These are phyloP conservation scores for Synodontis membranacea DNA, from an alignment of 2,113 vertebrate genomes.

Conservation along the genomic window DNA sequence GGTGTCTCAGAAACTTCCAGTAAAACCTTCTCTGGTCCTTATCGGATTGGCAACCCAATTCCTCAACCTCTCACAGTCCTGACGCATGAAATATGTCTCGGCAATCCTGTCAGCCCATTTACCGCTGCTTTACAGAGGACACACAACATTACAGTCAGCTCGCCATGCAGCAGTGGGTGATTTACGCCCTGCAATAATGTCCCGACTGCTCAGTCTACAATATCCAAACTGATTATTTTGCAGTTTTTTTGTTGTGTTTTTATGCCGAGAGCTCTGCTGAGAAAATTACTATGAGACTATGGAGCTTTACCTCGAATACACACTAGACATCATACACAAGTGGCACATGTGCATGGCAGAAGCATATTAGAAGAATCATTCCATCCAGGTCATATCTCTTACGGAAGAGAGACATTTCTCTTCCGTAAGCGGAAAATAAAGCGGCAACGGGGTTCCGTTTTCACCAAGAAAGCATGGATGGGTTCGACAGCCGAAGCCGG, in stretches of 20 bases:
- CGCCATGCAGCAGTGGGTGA: slow-evolving; percentile 31
- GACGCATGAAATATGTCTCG: slow-evolving; percentile 65
- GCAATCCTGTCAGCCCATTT: slow-evolving; percentile 53
- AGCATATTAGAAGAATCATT: slow-evolving; percentile 12
- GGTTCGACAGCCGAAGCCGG: background rate
- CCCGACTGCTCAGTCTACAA: slow-evolving; percentile 35
- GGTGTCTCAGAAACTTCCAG: slow-evolving; percentile 67
- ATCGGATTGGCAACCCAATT: slow-evolving; percentile 71
- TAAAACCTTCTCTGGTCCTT: slow-evolving; percentile 62
- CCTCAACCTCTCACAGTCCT: slow-evolving; percentile 64
- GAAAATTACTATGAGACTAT: slow-evolving; percentile 19
- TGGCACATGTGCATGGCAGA: background rate
- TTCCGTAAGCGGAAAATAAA: background rate
- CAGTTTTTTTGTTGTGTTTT: background rate
- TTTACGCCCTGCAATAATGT: slow-evolving; percentile 45
- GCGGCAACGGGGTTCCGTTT: background rate
- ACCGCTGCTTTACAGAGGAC: slow-evolving; percentile 55
- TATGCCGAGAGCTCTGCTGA: slow-evolving; percentile 5
- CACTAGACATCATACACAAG: slow-evolving; percentile 16
- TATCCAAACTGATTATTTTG: slow-evolving; percentile 42
- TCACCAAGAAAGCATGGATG: background rate
- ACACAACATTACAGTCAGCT: slow-evolving; percentile 40
- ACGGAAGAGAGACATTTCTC: background rate
- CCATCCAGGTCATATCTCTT: background rate
- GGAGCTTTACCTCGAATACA: slow-evolving; percentile 18